These are phyloP conservation scores for Fabriciana adippe DNA, from an alignment of 2,888 invertebrate species.

Conservation along the genomic window DNA sequence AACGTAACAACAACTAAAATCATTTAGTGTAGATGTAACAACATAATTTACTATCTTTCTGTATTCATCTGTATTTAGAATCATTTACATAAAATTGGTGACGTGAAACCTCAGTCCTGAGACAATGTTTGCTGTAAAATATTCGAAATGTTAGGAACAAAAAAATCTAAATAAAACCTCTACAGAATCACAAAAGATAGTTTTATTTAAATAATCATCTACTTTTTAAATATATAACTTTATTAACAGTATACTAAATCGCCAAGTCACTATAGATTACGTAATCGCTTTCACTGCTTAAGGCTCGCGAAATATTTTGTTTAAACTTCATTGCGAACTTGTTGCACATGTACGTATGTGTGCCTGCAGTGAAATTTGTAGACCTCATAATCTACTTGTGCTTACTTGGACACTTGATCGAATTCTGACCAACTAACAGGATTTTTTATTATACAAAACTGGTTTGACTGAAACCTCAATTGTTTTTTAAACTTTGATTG, in stretches of 20 bases:
- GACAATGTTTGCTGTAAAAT: no score
- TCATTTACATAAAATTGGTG: no score
- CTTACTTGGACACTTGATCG: constrained; percentile 32
- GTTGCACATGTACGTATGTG: constrained; percentile 44
- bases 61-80: no score
- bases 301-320: constrained; percentile 55
- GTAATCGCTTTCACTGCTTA: constrained; percentile 61
- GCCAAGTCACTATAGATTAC: constrained; percentile 40
- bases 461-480: not conserved
- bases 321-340: constrained; percentile 43
- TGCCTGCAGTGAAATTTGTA: constrained; percentile 41
- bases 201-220: not conserved
- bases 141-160: no score
- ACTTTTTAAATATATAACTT: constrained; percentile 9
- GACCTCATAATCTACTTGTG: constrained; percentile 36
- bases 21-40: no score
- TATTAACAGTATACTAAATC: constrained; percentile 30
- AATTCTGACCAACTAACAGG: constrained; percentile 21
- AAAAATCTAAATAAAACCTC: no score
- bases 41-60: no score
- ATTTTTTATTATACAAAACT: not conserved
- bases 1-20: not conserved
- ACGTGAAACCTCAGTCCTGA: no score
- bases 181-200: not conserved
- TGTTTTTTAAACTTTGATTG: no score